Conservation (phyloP, 2,113 vertebrate genomes). For the Aramus guarauna region DNA sequence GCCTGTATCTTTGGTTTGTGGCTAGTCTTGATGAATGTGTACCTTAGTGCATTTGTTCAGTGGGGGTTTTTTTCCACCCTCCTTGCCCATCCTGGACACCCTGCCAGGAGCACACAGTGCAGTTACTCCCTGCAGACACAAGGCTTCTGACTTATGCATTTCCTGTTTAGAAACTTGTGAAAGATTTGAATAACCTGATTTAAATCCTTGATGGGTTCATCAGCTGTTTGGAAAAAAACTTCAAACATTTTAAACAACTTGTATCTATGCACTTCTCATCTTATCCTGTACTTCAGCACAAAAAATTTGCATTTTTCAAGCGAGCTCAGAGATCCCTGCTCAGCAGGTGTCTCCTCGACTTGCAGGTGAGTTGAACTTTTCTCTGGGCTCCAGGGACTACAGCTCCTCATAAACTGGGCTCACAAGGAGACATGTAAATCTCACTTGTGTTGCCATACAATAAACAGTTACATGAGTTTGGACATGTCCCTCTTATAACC, state of each 20-base stretch:
- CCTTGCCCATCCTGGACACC: too few relatives aligned
- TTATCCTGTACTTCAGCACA: background rate
- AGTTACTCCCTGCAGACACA: background rate
- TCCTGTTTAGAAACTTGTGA: background rate
- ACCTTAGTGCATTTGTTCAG: background rate
- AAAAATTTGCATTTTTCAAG: background rate
- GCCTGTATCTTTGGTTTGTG: background rate
- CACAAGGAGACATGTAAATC: background rate
- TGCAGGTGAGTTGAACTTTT: background rate
- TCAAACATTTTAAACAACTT: background rate
- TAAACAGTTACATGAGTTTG: background rate
- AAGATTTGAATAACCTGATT: background rate
- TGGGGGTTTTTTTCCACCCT: background rate
- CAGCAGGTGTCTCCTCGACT: background rate
- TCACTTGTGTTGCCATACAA: background rate
- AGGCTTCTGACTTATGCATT: background rate
- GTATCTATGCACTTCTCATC: background rate
- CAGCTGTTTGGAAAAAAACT: background rate
- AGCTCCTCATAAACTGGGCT: background rate
- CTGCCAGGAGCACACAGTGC: background rate
- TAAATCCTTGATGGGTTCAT: background rate
- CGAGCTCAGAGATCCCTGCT: background rate
- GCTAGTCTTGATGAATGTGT: accelerated
- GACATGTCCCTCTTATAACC: accelerated
- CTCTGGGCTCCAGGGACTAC: background rate